Evolutionary conservation across 2,797 vertebrate species (phyloP).

Genomic region (Muscicapa striata): DNA sequence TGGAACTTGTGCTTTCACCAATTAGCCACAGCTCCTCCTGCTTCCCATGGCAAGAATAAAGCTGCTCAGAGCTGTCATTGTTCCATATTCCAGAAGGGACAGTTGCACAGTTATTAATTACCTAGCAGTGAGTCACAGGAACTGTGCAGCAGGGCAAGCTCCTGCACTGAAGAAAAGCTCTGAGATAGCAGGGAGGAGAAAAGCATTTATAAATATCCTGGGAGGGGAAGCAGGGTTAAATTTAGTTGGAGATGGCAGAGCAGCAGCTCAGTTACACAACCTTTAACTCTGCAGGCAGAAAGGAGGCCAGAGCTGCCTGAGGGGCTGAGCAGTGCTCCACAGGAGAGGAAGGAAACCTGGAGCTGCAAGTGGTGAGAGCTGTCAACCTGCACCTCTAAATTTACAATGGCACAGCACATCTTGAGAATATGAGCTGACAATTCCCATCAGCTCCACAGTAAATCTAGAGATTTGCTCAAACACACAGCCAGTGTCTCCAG

Average conservation of each 20-base stretch:
- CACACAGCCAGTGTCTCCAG: neutral
- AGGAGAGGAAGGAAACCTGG: neutral
- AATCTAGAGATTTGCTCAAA: neutral
- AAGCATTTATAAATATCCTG: constrained; percentile 26
- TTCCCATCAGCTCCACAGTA: neutral
- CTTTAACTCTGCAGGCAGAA: neutral
- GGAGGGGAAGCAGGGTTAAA: neutral
- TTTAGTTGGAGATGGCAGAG: neutral
- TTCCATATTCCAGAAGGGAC: neutral
- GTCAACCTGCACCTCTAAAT: neutral
- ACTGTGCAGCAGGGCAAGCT: neutral
- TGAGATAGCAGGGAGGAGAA: neutral
- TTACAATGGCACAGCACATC: neutral
- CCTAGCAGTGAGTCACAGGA: neutral
- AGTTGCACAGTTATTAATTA: constrained; percentile 21
- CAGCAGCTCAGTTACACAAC: neutral
- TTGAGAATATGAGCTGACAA: neutral
- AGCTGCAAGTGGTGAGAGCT: neutral
- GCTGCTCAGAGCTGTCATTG: constrained; percentile 8
- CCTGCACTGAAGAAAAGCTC: neutral
- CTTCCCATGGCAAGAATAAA: neutral
- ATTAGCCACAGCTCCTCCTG: neutral
- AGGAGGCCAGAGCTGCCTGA: neutral
- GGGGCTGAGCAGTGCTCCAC: neutral
- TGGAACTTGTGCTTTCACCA: neutral